These are phyloP conservation scores for Scatophagus argus DNA, from an alignment of 2,113 vertebrate genomes.

Conservation along the genomic window DNA sequence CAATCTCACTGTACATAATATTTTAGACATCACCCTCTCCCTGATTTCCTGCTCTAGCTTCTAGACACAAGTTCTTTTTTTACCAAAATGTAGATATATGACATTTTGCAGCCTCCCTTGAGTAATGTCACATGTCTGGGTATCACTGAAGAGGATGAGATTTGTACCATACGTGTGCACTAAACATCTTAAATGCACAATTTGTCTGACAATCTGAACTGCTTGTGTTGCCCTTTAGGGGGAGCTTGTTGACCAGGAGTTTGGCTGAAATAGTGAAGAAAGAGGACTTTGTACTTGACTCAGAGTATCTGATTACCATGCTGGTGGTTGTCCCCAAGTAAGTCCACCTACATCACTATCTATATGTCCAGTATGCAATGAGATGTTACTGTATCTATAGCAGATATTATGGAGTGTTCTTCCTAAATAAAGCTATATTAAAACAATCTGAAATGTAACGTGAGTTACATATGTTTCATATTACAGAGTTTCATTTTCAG, in stretches of 20 bases:
- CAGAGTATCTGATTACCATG: conserved; percentile 96
- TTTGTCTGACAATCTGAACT: background rate
- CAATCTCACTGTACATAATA: background rate
- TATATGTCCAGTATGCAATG: background rate
- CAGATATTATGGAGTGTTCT: background rate
- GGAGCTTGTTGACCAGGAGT: conserved; percentile 97
- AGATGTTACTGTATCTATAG: background rate
- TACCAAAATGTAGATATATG: background rate
- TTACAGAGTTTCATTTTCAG: background rate
- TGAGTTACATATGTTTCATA: background rate
- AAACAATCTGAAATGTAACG: background rate
- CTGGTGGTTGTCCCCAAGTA: conserved; percentile 99
- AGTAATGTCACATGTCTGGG: background rate
- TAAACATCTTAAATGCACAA: background rate
- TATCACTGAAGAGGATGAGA: background rate
- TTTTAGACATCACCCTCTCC: conserved; percentile 2
- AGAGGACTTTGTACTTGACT: conserved; percentile 98
- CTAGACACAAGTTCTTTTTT: no score
- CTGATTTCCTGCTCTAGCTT: no score
- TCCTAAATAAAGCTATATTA: background rate
- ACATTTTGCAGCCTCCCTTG: background rate
- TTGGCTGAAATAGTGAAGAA: conserved; percentile 98
- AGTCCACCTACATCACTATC: conserved; percentile 65
- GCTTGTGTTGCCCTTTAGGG: conserved; percentile 78
- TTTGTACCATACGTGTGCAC: background rate